Evolutionary conservation across 2,888 invertebrate species (phyloP), one percentile per base, ranked within the genome.

Genomic region (Amphimallon solstitiale): DNA sequence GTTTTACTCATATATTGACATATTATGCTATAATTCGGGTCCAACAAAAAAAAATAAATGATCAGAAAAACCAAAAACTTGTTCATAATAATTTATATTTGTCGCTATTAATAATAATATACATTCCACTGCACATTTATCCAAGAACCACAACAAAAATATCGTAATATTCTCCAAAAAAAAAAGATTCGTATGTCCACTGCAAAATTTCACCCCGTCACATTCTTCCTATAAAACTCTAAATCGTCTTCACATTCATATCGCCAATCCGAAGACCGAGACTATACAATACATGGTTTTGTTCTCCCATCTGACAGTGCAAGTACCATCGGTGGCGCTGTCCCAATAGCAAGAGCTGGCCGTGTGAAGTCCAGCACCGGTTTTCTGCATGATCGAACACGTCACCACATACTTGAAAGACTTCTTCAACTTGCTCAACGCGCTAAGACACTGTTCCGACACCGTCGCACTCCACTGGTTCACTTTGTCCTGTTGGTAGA

Each of bases 321-420:
- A 92, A 49, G 91, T 89, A 74, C 92, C 89, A 80, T 94, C 94
- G 0, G 92, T 92, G 9, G 86, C 84, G 65, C 88, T 92, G 80
- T 94, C 93, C 94, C 94, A 94, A 79, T 86, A 94, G 78, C 93
- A 93, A 1, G 92, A 90, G 70, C 91, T 92, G 1, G 93, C 92
- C 2, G 93, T 92, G 79, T 94, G 93, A 38, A 94, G 83, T 0
- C 93, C 94, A 0, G 92, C 89, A 12, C 93, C 93, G 75, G 90
- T 92, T 81, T 92, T 93, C 83, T 94, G 93, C 83, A 93, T 92
- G 68, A 94, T 90, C 12, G 92, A 91, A 77, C 92, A 91, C 45
- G 91, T 90, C 72, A 93, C 92, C 79, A 90, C 90, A 79, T 93
- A 94, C 83, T 94, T 94, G 81, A 91, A 94, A 34, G 92, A 90